Evolutionary conservation across 2,888 invertebrate species (phyloP), one percentile per base, ranked within the genome.

Genomic region (Yponomeuta plumbellus): DNA sequence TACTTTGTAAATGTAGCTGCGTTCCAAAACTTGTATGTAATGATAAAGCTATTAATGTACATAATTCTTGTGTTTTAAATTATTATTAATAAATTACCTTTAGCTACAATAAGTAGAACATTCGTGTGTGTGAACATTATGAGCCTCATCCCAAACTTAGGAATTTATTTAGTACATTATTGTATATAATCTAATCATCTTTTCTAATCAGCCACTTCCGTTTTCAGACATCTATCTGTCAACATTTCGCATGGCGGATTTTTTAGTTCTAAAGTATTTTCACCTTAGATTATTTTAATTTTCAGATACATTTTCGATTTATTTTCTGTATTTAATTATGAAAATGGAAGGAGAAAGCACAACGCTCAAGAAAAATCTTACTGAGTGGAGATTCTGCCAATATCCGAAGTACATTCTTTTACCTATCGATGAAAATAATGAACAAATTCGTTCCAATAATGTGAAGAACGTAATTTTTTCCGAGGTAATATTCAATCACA

Each of bases 381-480:
- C 84, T n/a, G 88, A 90, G 70, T 91, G 91, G 91, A 78, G 83
- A 70, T 88, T 91, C 69, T 84, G 83, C 70, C 86, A 87, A 74
- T 87, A 89, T 70, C 90, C 91, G 1, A 90, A 88, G 76, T 91
- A 91, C 72, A 87, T 87, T 75, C 76, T 89, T 68, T 74, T 91
- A 67, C 94, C 94, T 0, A 85, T 94, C 61, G 94, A 94, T 75
- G 84, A 88, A 75, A 92, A 92, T 71, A 92, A 93, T 75, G 92
- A 91, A 72, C 88, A 92, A 74, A 81, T 85, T 70, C 78, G 80
- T 68, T 75, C 89, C 40, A 88, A 88, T 70, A 88, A 88, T 70
- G 88, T 93, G 8, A 86, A 87, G 65, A 92, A 92, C 70, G 92
- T 93, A n/a, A 85, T 94, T 67, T 94, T 93, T 80, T 94, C 94